Evolutionary conservation across 2,113 vertebrate species (phyloP), one percentile per base, ranked within the genome.

Genomic region (Notarius lentiginosus): DNA sequence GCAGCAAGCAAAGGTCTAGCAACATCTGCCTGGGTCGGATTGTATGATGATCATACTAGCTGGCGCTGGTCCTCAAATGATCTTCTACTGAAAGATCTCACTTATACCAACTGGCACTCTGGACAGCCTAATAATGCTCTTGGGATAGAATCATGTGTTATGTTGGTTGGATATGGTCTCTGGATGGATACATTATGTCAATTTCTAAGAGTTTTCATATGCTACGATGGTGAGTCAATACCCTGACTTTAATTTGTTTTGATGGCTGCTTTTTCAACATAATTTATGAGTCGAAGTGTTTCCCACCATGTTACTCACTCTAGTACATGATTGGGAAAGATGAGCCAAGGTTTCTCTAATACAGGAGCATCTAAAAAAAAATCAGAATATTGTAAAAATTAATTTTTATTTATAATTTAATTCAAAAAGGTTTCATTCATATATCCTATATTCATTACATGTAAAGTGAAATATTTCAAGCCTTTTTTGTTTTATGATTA

Each of bases 41-140:
- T 89, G 47, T 87, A 84, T 63, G 17, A 76, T 2, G 83, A 85
- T 7, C 20, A 47, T 10, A 34, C 30, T 5, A 77, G 72, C 75
- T 90, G 89, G 88, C 70, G n/a, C 20, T 89, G 88, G 88, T 87
- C 88, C 8, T n/a, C 49, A 24, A 75, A 82, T 7, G 15, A 72
- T 9, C 20, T 55, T 17, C 27, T 1, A 2, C 6, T 84, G 22
- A 30, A 76, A 22, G 10, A 76, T 24, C 7, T 53, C 18, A 10
- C 9, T 5, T 66, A 47, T 15, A 55, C 5, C 0, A 1, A 24
- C 0, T 87, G 85, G 86, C 17, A 24, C 18, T 1, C 0, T 47
- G 30, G 41, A 0, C 63, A 89, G 68, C 85, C 85, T 3, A 80
- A 80, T 15, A 84, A 87, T n/a, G 0, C 7, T 10, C 0, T 5